Evolutionary conservation across 2,797 vertebrate genomes (phyloP).

Genomic region (Gymnothorax reevesii): DNA sequence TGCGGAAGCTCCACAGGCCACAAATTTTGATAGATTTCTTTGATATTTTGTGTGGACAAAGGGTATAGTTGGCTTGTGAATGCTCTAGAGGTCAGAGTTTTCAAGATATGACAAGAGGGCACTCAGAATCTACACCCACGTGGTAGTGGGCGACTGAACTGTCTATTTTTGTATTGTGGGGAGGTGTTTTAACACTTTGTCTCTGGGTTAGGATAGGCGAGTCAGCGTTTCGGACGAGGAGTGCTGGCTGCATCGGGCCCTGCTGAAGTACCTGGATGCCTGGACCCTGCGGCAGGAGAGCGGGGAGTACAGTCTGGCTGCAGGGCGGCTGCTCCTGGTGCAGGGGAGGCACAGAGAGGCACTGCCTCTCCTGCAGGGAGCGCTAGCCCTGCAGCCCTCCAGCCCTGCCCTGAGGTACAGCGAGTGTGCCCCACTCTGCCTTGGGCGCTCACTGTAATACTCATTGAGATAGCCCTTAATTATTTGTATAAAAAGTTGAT

Average conservation of each 20-base stretch:
- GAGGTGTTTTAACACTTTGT: not conserved
- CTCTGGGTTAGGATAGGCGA: constrained; percentile 44
- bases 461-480: too few relatives aligned
- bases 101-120: too few relatives aligned
- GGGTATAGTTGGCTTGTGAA: too few relatives aligned
- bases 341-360: constrained; percentile 59
- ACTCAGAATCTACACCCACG: too few relatives aligned
- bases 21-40: too few relatives aligned
- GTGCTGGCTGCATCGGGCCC: constrained; percentile 56
- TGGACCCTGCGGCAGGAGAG: constrained; percentile 65
- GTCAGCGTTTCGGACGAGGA: constrained; percentile 54
- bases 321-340: constrained; percentile 65
- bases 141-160: too few relatives aligned
- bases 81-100: too few relatives aligned
- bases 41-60: too few relatives aligned
- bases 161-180: too few relatives aligned
- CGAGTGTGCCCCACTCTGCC: too few relatives aligned
- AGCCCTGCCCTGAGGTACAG: constrained; percentile 62
- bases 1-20: too few relatives aligned
- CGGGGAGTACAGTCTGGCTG: constrained; percentile 68
- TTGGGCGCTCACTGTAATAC: not conserved
- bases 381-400: constrained; percentile 59
- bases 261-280: constrained; percentile 73
- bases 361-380: constrained; percentile 64
- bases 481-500: too few relatives aligned